Evolutionary conservation across 2,113 vertebrate species (phyloP).

Genomic region (Coregonus clupeaformis): DNA sequence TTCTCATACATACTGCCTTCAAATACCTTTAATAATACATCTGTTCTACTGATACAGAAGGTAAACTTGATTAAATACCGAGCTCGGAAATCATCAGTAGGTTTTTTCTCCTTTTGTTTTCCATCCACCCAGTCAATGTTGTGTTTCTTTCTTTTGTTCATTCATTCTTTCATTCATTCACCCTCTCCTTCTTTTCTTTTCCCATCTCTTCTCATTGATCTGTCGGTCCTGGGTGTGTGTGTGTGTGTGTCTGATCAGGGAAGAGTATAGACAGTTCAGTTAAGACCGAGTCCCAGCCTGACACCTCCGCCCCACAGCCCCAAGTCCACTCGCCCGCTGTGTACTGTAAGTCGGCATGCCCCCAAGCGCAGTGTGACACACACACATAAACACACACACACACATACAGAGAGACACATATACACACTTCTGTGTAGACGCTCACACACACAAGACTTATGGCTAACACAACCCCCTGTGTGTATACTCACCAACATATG

Average conservation of each 20-base stretch:
- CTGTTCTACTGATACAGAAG: no score
- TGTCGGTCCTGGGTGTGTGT: neutral
- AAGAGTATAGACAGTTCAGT: constrained; percentile 69
- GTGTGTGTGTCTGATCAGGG: constrained; percentile 53
- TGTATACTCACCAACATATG: no score
- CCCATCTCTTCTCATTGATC: neutral
- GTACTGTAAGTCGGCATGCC: constrained; percentile 69
- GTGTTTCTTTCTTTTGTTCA: no score
- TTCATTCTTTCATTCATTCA: no score
- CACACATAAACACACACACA: no score
- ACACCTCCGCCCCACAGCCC: constrained; percentile 32
- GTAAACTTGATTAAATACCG: no score
- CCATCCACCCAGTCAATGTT: no score
- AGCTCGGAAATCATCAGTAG: no score
- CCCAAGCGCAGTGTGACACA: constrained; percentile 17
- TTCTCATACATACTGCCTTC: no score
- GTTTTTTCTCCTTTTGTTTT: no score
- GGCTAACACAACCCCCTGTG: no score
- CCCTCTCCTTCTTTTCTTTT: neutral
- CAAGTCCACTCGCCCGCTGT: constrained; percentile 63
- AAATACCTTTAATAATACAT: no score
- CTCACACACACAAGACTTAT: constrained; percentile 10
- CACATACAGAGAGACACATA: neutral
- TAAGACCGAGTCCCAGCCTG: constrained; percentile 68
- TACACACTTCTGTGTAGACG: neutral